Base-by-base conservation (phyloP, 2,113 vertebrate species). In the Lophius piscatorius region DNA sequence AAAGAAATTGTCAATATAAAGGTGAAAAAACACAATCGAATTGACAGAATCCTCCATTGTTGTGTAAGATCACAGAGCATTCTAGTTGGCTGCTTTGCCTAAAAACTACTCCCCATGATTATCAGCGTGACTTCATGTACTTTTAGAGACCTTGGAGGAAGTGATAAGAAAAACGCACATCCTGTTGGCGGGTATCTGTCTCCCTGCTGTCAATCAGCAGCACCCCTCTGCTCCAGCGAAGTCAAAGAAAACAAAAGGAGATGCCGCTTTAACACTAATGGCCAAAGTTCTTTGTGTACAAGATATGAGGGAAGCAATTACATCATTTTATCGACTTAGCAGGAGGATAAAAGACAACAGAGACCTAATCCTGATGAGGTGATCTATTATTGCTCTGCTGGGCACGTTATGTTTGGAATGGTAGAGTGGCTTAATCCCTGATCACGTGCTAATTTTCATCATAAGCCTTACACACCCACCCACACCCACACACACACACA, bases 111-210 rank as follows among this genome's bases (percentile, higher is more conserved):
- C 17, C 4, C n/a, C 21, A 45, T 72, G 34, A 56, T 42, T 34
- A 33, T 63, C 33, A 35, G 3, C 2, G 11, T 3, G 28, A 13
- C 23, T 21, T 9, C 10, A 46, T 40, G 29, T 41, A 23, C 36
- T 7, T n/a, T n/a, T 0, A 42, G 11, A 38, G 26, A 59, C 50
- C 34, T 44, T 62, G 75, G 40, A 72, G 81, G 85, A 87, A 80
- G 63, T 77, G 85, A 87, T 84, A 87, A 82, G 81, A 64, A 74
- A n/a, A 54, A 74, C 38, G 39, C 36, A 65, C 73, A 77, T 86
- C 75, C 83, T 57, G 74, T 49, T 55, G 24, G 20, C 55, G 49
- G 11, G 45, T 49, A 58, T 63, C 35, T 77, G 56, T 65, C 54
- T 41, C 21, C 51, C 33, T 11, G 28, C 26, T 75, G 76, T 76